A percentile compares a stretch with the other conserved stretches of the same genome.
These are phyloP conservation scores for Pogonocichla stellata DNA, from an alignment of 2,113 vertebrate species.

Conservation along the genomic window DNA sequence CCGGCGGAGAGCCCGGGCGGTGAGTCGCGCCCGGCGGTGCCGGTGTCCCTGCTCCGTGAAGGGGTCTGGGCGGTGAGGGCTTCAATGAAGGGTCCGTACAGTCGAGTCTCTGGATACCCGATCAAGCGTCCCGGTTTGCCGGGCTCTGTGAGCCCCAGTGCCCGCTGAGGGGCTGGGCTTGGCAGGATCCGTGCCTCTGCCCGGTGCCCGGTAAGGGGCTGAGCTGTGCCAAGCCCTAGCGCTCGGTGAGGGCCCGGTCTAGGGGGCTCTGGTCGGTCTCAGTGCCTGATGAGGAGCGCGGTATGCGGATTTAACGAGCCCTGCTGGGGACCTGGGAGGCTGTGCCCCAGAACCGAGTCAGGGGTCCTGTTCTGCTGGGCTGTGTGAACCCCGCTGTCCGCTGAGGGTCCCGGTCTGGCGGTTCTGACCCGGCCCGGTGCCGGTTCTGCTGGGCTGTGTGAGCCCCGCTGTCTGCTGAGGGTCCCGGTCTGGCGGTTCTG, in stretches of 20 bases:
- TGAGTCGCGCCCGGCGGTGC: not conserved
- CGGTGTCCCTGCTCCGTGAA: not conserved
- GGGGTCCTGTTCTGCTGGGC: not conserved
- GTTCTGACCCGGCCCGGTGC: too few species aligned
- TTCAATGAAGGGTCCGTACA: not conserved
- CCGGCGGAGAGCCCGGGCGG: not conserved
- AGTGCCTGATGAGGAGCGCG: not conserved
- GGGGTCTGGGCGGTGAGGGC: not conserved
- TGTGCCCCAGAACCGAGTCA: too few species aligned
- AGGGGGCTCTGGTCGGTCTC: not conserved
- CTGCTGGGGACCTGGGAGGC: too few species aligned
- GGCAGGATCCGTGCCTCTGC: not conserved
- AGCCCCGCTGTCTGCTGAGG: not conserved
- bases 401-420: not conserved
- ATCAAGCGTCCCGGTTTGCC: not conserved
- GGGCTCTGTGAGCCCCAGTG: not conserved
- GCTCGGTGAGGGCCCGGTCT: not conserved
- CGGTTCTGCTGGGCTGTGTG: too few species aligned
- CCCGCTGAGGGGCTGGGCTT: too few species aligned
- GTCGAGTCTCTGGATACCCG: too few species aligned
- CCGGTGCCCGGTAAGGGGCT: not conserved
- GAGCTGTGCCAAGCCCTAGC: not conserved
- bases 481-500: not conserved
- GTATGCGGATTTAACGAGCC: not conserved
- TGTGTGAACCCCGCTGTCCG: not conserved